These are phyloP conservation scores for Drosophila triauraria DNA, from an alignment of 1,140 invertebrate species.

Conservation along the genomic window DNA sequence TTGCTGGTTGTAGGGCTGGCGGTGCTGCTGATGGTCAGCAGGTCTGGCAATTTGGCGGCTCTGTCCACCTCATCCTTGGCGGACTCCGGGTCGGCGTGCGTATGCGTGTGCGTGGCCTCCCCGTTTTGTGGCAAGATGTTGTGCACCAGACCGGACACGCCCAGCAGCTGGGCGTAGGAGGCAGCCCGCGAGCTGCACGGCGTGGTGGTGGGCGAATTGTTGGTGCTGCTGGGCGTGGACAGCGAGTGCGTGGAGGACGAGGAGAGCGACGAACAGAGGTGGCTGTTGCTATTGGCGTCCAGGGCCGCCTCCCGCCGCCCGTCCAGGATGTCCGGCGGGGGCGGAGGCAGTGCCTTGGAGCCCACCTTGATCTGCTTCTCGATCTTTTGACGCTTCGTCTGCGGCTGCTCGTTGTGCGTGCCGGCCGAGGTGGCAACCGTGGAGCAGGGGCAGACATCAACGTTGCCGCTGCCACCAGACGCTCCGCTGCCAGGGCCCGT, in stretches of 20 bases:
- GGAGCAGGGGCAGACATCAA: slow-evolving; percentile 42
- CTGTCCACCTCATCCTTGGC: slow-evolving; percentile 74
- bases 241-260: slow-evolving; percentile 75
- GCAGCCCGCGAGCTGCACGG: slow-evolving; percentile 71
- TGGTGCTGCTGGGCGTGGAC: slow-evolving; percentile 65
- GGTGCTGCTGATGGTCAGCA: slow-evolving; percentile 40
- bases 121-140: slow-evolving; percentile 73
- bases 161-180: slow-evolving; percentile 70
- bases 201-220: slow-evolving; percentile 77
- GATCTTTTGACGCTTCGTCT: slow-evolving; percentile 81
- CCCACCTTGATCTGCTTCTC: slow-evolving; percentile 82
- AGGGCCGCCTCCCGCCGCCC: slow-evolving; percentile 21
- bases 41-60: slow-evolving; percentile 65
- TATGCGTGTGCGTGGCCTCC: slow-evolving; percentile 10
- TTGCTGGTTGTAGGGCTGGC: slow-evolving; percentile 15
- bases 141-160: slow-evolving; percentile 67
- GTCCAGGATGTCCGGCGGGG: slow-evolving; percentile 74
- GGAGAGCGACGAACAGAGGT: slow-evolving; percentile 74
- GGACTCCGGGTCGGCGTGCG: slow-evolving; percentile 13
- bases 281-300: slow-evolving; percentile 68
- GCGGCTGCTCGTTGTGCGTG: slow-evolving; percentile 72
- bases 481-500: slow-evolving; percentile 20
- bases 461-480: slow-evolving; percentile 10
- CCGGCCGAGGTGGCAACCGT: slow-evolving; percentile 29
- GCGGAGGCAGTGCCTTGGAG: slow-evolving; percentile 36